Evolutionary conservation across 2,113 vertebrate genomes (phyloP).

Genomic region (Misgurnus anguillicaudatus): DNA sequence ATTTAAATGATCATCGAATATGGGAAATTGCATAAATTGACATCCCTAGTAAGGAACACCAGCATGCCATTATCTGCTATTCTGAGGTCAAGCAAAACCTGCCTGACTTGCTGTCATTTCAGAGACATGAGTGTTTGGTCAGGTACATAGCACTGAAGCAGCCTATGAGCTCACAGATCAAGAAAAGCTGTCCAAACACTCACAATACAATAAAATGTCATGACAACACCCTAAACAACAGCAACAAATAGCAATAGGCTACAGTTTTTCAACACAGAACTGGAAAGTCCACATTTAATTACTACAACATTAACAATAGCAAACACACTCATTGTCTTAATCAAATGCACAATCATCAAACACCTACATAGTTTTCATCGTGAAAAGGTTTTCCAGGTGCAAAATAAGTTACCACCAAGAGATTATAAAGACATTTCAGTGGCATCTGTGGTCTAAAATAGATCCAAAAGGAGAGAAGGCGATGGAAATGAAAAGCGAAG

Average conservation of each 20-base stretch:
- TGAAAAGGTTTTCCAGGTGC: not conserved
- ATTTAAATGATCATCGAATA: too few species aligned
- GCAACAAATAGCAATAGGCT: not conserved
- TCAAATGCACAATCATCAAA: not conserved
- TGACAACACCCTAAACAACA: not conserved
- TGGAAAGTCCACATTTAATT: not conserved
- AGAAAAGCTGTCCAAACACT: too few species aligned
- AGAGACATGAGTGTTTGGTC: not conserved
- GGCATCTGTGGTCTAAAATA: constrained; percentile 22
- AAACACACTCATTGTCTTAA: not conserved
- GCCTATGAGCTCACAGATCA: not conserved
- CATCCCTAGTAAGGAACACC: not conserved
- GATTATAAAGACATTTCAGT: not conserved
- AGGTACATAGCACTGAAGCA: not conserved
- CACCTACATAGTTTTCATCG: not conserved
- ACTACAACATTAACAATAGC: not conserved
- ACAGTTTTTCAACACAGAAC: not conserved
- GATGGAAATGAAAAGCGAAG: constrained; percentile 25
- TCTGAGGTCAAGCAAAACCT: not conserved
- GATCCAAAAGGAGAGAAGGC: constrained; percentile 5
- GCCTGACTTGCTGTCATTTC: not conserved
- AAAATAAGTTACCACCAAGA: constrained; percentile 25
- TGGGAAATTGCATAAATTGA: too few species aligned
- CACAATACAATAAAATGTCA: constrained; percentile 6
- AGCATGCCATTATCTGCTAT: not conserved